These are phyloP conservation scores for Perognathus longimembris DNA, from an alignment of 2,113 vertebrate species.

Conservation along the genomic window DNA sequence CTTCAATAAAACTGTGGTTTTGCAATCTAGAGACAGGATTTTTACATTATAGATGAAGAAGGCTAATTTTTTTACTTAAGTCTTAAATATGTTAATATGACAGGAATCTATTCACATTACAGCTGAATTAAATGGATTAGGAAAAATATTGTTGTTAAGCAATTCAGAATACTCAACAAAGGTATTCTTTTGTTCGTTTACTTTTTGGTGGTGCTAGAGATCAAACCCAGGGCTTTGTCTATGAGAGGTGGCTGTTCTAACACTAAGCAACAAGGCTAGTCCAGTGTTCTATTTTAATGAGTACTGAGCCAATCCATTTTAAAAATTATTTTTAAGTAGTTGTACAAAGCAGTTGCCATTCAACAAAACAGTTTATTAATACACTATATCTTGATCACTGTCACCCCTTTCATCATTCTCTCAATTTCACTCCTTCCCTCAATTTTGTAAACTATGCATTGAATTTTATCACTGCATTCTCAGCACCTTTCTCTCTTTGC, in stretches of 20 bases:
- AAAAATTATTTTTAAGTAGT: too few species aligned
- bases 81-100: not conserved
- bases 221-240: not conserved
- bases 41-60: not conserved
- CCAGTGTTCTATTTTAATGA: not conserved
- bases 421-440: too few species aligned
- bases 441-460: too few species aligned
- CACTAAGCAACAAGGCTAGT: not conserved
- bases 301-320: not conserved
- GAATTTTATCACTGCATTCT: too few species aligned
- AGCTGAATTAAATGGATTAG: not conserved
- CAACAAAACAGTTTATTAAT: too few species aligned
- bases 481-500: too few species aligned
- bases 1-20: not conserved
- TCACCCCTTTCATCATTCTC: too few species aligned
- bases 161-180: not conserved
- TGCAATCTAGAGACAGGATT: not conserved
- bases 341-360: too few species aligned
- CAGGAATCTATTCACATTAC: not conserved
- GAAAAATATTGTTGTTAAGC: not conserved
- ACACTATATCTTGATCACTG: too few species aligned
- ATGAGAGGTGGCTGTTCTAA: not conserved
- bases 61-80: slow-evolving; percentile 38
- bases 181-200: not conserved
- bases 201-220: not conserved